These are phyloP conservation scores for Leucoraja ocellata DNA, from an alignment of 2,797 vertebrate species.

Conservation along the genomic window DNA sequence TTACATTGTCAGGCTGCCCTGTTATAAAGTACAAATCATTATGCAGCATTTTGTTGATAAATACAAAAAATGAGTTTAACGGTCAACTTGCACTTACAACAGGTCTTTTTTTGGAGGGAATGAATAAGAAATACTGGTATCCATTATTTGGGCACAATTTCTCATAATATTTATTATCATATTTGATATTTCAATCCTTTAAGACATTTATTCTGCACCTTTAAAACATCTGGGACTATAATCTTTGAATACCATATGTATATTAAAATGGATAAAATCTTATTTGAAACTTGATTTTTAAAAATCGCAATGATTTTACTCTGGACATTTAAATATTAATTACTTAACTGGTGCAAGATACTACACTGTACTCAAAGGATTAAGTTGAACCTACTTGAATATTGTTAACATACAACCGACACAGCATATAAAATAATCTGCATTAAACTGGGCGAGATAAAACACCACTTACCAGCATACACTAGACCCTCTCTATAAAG, in stretches of 20 bases:
- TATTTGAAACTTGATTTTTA: background rate
- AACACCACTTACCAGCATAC: conserved; percentile 36
- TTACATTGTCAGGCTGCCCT: background rate
- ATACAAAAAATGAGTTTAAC: background rate
- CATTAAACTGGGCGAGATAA: conserved; percentile 23
- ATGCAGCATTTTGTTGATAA: background rate
- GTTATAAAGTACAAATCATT: background rate
- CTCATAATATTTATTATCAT: background rate
- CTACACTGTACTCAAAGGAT: conserved; percentile 33
- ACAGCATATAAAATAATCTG: conserved; percentile 11
- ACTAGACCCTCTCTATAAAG: conserved; percentile 37
- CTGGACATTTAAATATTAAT: conserved; percentile 13
- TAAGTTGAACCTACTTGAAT: background rate
- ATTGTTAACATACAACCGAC: background rate
- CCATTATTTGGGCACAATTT: background rate
- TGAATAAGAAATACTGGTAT: too few relatives aligned
- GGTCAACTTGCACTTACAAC: background rate
- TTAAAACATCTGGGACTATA: conserved; percentile 7
- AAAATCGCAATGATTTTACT: background rate
- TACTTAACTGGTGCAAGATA: conserved; percentile 27
- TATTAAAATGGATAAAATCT: too few relatives aligned
- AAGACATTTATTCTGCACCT: conserved; percentile 17
- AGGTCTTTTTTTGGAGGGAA: background rate
- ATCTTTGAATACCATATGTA: background rate
- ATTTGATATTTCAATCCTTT: conserved; percentile 16